phyloP scores from a whole-genome alignment of 2,113 vertebrate species.

The Campylomormyrus tamandua region DNA sequence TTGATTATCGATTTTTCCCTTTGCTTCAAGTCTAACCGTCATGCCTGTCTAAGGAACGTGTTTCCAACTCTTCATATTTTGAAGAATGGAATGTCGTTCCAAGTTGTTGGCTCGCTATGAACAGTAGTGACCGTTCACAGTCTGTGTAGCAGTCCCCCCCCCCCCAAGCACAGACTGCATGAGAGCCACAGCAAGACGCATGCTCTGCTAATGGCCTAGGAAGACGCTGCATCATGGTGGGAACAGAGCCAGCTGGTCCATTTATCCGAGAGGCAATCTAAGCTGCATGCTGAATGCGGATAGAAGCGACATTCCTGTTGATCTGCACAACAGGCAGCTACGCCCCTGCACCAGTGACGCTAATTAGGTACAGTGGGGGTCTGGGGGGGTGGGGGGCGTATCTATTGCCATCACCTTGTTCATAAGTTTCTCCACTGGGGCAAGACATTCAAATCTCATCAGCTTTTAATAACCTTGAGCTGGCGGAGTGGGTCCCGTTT shows the following conservation, averaged over 20 bases:
- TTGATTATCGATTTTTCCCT: background rate
- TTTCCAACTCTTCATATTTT: background rate
- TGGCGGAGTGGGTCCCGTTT: background rate
- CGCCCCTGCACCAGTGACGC: constrained; percentile 9
- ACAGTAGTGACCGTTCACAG: background rate
- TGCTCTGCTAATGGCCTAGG: constrained; percentile 10
- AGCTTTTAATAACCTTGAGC: constrained; percentile 1
- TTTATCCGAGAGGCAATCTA: constrained; percentile 47
- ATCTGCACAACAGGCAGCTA: background rate
- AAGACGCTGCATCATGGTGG: constrained; percentile 20
- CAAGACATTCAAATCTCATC: background rate
- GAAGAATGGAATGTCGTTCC: background rate
- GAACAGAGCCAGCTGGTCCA: constrained; percentile 46
- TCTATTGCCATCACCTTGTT: background rate
- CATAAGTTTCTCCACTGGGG: background rate
- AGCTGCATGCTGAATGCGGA: constrained; percentile 39
- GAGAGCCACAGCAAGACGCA: background rate
- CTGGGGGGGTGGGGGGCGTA: background rate
- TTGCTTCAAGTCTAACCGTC: background rate
- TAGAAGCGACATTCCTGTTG: constrained; percentile 20
- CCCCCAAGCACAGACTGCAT: background rate
- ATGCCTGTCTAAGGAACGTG: background rate
- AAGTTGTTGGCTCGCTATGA: background rate
- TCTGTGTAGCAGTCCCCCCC: background rate
- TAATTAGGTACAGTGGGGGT: background rate